phyloP scores from a whole-genome alignment of 2,113 vertebrate genomes.

The Herpailurus yagouaroundi region DNA sequence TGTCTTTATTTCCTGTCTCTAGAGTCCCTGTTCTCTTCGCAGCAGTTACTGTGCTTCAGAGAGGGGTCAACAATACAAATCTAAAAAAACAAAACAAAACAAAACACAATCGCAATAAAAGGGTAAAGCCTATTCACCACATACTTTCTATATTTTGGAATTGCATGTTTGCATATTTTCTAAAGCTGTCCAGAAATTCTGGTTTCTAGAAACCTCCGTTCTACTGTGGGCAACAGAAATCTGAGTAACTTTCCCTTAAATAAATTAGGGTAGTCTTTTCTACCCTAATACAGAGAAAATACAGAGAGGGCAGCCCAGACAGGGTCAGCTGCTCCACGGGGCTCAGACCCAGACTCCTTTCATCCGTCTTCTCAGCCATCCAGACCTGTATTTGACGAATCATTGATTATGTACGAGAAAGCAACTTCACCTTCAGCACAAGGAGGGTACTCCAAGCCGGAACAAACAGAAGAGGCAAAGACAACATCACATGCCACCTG shows the following conservation, averaged over 20 bases:
- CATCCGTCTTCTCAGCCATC: neutral
- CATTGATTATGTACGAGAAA: no score
- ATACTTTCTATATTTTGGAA: neutral
- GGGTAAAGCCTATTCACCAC: neutral
- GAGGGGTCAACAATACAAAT: neutral
- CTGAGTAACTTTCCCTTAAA: neutral
- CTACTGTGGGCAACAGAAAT: neutral
- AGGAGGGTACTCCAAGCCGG: neutral
- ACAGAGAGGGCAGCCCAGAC: neutral
- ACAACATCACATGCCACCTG: neutral
- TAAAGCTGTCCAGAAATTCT: neutral
- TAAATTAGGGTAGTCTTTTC: neutral
- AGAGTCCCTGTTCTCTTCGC: neutral
- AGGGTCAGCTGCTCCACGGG: neutral
- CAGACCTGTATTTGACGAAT: neutral
- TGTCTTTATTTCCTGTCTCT: neutral
- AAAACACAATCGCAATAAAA: neutral
- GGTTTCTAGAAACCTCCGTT: neutral
- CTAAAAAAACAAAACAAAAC: neutral
- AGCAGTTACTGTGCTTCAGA: neutral
- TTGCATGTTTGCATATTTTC: neutral
- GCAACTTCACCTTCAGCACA: neutral
- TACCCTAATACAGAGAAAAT: neutral
- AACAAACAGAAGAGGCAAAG: neutral
- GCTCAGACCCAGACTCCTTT: neutral